phyloP scores from a whole-genome alignment of 1,140 invertebrate genomes.

The Chironomus striatipennis region DNA sequence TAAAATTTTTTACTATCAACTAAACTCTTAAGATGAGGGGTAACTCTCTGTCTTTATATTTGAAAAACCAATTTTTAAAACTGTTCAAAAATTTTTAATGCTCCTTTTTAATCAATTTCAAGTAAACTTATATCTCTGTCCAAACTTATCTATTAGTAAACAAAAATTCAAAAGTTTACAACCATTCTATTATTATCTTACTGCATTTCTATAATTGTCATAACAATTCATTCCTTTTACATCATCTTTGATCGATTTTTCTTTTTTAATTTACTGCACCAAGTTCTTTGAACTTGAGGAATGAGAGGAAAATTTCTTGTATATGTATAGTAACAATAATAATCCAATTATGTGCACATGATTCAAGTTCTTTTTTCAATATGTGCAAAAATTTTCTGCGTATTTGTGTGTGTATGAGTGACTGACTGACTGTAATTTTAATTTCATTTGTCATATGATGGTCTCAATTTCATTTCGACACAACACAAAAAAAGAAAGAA shows the following conservation, averaged over 20 bases:
- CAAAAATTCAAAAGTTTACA: no score
- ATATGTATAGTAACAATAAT: background rate
- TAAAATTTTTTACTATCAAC: no score
- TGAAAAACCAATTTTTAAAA: no score
- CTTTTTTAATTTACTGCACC: background rate
- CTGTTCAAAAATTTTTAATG: no score
- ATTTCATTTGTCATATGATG: background rate
- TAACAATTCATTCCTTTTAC: background rate
- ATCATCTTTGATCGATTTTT: constrained; percentile 16
- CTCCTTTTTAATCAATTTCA: no score
- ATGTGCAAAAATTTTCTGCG: background rate
- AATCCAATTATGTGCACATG: constrained; percentile 23
- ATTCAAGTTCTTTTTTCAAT: background rate
- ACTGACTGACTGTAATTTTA: background rate
- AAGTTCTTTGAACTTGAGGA: constrained; percentile 12
- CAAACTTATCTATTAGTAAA: no score
- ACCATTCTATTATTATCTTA: no score
- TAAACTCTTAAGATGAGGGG: no score
- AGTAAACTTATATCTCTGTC: no score
- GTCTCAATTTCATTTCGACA: constrained; percentile 3
- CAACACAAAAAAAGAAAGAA: no score
- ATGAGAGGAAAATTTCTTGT: background rate
- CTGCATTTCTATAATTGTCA: background rate
- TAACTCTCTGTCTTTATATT: no score
- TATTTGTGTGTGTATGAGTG: background rate